phyloP scores from a whole-genome alignment of 2,797 vertebrate species.

The Peromyscus eremicus region DNA sequence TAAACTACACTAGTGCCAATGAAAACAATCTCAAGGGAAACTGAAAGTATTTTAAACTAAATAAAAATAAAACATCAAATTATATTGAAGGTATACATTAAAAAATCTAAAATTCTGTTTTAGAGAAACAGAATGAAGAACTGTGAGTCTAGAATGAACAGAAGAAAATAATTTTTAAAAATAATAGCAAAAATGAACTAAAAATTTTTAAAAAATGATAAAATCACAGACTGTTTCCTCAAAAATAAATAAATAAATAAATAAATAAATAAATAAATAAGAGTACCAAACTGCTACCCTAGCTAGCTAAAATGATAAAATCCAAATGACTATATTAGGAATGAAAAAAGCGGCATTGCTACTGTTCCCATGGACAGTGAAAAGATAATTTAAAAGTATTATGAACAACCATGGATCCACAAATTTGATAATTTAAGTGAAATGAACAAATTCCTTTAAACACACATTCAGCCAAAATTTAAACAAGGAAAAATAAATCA shows the following conservation, averaged over 20 bases:
- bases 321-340: conserved; percentile 26
- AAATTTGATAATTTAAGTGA: conserved; percentile 2
- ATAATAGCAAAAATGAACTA: conserved; percentile 11
- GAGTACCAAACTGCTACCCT: neutral
- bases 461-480: neutral
- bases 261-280: neutral
- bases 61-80: conserved; percentile 56
- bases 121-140: conserved; percentile 17
- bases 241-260: neutral
- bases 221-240: neutral
- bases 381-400: neutral
- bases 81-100: conserved; percentile 2
- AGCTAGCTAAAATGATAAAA: conserved; percentile 28
- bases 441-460: conserved; percentile 3
- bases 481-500: conserved; percentile 44
- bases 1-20: neutral
- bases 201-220: neutral
- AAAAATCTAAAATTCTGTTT: conserved; percentile 18
- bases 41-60: conserved; percentile 55
- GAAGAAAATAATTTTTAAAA: conserved; percentile 19
- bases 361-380: neutral
- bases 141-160: conserved; percentile 3
- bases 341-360: neutral
- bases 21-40: conserved; percentile 39
- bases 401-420: neutral